Evolutionary conservation across 2,113 vertebrate genomes (phyloP).

Genomic region (Gymnarchus niloticus): DNA sequence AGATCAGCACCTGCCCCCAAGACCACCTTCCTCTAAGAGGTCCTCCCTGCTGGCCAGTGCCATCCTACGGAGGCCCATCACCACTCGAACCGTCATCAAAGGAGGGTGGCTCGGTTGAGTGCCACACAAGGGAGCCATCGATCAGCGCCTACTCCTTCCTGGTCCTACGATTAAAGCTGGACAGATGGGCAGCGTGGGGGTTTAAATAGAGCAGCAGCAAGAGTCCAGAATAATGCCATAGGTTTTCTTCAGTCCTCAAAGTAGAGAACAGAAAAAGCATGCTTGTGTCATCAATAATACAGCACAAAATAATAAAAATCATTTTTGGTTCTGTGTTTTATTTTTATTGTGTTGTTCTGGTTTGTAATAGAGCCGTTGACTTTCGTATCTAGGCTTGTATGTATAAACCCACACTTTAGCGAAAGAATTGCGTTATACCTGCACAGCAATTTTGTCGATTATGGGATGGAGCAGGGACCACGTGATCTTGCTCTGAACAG

Average conservation of each 20-base stretch:
- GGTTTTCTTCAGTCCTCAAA: neutral
- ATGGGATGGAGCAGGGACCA: neutral
- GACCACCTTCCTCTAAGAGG: neutral
- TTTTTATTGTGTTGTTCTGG: neutral
- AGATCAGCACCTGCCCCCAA: constrained; percentile 35
- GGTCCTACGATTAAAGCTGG: neutral
- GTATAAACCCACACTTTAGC: too few species aligned
- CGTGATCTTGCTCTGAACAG: neutral
- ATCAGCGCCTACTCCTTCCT: neutral
- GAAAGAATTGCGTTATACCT: too few species aligned
- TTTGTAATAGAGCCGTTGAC: neutral
- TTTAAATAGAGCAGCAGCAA: neutral
- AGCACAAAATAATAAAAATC: neutral
- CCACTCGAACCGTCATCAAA: neutral
- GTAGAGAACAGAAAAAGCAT: neutral
- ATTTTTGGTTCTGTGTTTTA: neutral
- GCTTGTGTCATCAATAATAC: neutral
- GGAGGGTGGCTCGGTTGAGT: neutral
- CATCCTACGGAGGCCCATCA: neutral
- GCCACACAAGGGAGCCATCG: neutral
- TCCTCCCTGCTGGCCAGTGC: neutral
- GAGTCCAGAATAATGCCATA: neutral
- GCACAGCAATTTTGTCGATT: neutral
- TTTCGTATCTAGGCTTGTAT: neutral
- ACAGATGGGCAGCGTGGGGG: neutral